A percentile compares a stretch with the other conserved stretches of the same genome.
These are phyloP conservation scores for Idaea biselata DNA, from an alignment of 2,888 invertebrate species.

Conservation along the genomic window DNA sequence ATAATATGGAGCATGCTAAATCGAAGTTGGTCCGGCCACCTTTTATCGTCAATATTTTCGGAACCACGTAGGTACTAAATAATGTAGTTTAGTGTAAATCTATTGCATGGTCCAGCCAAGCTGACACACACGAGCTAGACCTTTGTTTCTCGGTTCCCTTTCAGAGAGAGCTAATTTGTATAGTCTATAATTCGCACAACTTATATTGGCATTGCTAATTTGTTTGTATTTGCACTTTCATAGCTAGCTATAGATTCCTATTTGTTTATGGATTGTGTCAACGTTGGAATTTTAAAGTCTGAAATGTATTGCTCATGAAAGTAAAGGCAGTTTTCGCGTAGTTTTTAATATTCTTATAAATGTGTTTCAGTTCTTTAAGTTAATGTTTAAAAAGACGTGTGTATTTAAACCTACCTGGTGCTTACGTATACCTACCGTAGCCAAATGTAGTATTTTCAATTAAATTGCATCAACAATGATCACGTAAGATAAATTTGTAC, in stretches of 20 bases:
- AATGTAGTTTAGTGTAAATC: too few relatives aligned
- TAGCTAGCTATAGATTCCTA: not conserved
- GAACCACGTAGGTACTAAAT: too few relatives aligned
- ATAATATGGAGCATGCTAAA: too few relatives aligned
- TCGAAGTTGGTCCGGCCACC: too few relatives aligned
- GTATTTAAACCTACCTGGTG: slow-evolving; percentile 3
- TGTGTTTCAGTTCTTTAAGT: too few relatives aligned
- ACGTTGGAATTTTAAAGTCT: slow-evolving; percentile 19
- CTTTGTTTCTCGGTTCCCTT: too few relatives aligned
- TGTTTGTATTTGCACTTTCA: not conserved
- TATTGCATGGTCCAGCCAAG: too few relatives aligned
- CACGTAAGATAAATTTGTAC: not conserved
- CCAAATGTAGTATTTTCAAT: not conserved
- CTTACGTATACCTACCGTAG: not conserved
- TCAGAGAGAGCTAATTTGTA: too few relatives aligned
- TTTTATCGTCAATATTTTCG: too few relatives aligned
- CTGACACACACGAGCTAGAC: too few relatives aligned
- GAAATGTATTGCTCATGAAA: slow-evolving; percentile 12
- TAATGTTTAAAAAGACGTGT: slow-evolving; percentile 3
- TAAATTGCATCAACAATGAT: not conserved
- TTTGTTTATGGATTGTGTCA: slow-evolving; percentile 10
- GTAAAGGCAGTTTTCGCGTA: slow-evolving; percentile 6
- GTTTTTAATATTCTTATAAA: not conserved
- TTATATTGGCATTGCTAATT: slow-evolving; percentile 11
- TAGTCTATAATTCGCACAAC: slow-evolving; percentile 21